A percentile compares a stretch with the other conserved stretches of the same genome.
Conservation (phyloP, 2,113 vertebrate genomes). For the Ciconia boyciana region DNA sequence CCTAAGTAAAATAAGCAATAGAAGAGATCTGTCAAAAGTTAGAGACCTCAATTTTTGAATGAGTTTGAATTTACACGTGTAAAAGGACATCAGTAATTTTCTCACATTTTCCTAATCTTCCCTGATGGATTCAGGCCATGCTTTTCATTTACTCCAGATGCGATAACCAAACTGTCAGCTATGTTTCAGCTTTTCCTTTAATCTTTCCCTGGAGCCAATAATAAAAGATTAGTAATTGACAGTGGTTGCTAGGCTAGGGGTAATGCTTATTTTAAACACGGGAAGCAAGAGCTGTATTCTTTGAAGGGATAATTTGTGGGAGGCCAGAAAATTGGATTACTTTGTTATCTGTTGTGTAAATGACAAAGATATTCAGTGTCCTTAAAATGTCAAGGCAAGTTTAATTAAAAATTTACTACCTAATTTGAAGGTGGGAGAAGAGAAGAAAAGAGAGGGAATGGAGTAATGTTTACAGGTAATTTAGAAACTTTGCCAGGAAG, state of each 20-base stretch:
- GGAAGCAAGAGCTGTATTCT: constrained; percentile 76
- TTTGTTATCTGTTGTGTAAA: constrained; percentile 84
- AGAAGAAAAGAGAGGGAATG: not conserved
- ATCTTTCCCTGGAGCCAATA: constrained; percentile 90
- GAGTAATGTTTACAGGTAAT: not conserved
- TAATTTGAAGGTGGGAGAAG: not conserved
- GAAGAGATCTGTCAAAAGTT: constrained; percentile 48
- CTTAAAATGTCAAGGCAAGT: constrained; percentile 76
- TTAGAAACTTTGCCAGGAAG: not conserved
- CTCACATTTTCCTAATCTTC: constrained; percentile 91
- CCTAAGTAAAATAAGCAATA: not conserved
- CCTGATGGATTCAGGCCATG: constrained; percentile 93
- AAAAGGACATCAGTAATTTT: constrained; percentile 89
- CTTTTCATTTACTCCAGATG: constrained; percentile 93
- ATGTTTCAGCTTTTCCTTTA: constrained; percentile 85
- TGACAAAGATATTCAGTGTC: constrained; percentile 83
- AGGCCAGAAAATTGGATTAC: constrained; percentile 83
- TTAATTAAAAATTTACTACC: constrained; percentile 69
- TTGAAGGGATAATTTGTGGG: constrained; percentile 79
- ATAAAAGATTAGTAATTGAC: constrained; percentile 81
- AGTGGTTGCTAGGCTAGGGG: constrained; percentile 63
- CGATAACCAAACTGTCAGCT: constrained; percentile 92
- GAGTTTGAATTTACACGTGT: constrained; percentile 79
- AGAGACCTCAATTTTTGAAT: constrained; percentile 72
- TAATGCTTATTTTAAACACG: constrained; percentile 79